Evolutionary conservation across 2,888 invertebrate genomes (phyloP).

Genomic region (Aphidius colemani): DNA sequence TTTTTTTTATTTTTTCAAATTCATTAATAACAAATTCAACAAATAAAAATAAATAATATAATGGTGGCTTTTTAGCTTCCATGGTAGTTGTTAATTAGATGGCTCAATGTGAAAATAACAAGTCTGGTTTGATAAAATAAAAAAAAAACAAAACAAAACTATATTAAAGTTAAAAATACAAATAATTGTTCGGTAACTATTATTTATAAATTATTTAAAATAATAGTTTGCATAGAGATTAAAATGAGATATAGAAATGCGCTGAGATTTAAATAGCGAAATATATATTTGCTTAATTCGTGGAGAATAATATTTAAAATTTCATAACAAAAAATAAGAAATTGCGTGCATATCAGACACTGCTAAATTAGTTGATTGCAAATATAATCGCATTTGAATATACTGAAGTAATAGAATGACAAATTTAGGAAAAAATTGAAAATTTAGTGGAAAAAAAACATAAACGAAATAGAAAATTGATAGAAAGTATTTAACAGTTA

Average conservation of each 20-base stretch:
- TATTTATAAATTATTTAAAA: conserved; percentile 22
- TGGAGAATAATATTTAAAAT: conserved; percentile 2
- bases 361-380: conserved; percentile 6
- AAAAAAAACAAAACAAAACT: conserved; percentile 24
- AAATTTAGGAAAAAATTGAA: conserved; percentile 1
- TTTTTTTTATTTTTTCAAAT: conserved; percentile 18
- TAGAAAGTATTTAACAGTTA: not conserved
- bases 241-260: not conserved
- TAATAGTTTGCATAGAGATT: conserved; percentile 15
- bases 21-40: conserved; percentile 2
- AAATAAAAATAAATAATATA: conserved; percentile 27
- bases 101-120: conserved; percentile 52
- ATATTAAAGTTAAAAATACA: conserved; percentile 35
- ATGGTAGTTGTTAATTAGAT: conserved; percentile 43
- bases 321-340: not conserved
- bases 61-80: conserved; percentile 41
- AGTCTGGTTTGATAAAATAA: conserved; percentile 48
- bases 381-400: conserved; percentile 6
- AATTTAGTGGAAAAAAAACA: not conserved
- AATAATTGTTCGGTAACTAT: conserved; percentile 38
- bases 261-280: not conserved
- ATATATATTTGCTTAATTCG: not conserved
- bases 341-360: conserved; percentile 20
- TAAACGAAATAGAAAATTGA: conserved; percentile 5
- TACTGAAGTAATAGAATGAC: not conserved